Evolutionary conservation across 2,888 invertebrate species (phyloP).

Genomic region (Cepaea hortensis): DNA sequence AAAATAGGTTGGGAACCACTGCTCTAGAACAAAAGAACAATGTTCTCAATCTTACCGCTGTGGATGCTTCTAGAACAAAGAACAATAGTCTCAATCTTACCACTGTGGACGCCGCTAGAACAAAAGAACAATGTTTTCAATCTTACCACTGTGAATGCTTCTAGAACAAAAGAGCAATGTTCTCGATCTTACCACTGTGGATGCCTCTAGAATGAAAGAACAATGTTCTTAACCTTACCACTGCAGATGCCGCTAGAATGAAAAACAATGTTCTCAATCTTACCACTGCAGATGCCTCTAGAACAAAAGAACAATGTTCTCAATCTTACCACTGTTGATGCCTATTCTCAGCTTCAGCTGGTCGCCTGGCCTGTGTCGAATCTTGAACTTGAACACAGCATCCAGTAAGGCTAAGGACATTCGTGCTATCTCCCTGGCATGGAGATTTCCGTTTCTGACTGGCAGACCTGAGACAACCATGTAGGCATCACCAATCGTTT

Average conservation of each 20-base stretch:
- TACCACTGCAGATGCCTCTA: no score
- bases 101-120: not conserved
- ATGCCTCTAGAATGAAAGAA: not conserved
- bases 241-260: no score
- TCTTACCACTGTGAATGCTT: not conserved
- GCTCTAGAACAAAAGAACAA: no score
- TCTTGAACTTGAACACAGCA: constrained; percentile 90
- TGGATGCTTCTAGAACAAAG: not conserved
- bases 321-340: constrained; percentile 83
- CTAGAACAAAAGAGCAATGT: not conserved
- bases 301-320: no score
- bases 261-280: no score
- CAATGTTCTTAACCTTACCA: not conserved
- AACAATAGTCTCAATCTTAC: not conserved
- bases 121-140: no score
- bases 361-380: constrained; percentile 91
- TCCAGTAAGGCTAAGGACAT: constrained; percentile 91
- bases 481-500: constrained; percentile 77
- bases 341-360: constrained; percentile 94
- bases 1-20: no score
- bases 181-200: not conserved
- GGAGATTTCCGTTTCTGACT: constrained; percentile 89
- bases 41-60: not conserved
- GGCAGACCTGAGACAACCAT: constrained; percentile 86
- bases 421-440: constrained; percentile 93